Conservation (phyloP, 2,888 invertebrate genomes). For the Auanema freiburgensis region DNA sequence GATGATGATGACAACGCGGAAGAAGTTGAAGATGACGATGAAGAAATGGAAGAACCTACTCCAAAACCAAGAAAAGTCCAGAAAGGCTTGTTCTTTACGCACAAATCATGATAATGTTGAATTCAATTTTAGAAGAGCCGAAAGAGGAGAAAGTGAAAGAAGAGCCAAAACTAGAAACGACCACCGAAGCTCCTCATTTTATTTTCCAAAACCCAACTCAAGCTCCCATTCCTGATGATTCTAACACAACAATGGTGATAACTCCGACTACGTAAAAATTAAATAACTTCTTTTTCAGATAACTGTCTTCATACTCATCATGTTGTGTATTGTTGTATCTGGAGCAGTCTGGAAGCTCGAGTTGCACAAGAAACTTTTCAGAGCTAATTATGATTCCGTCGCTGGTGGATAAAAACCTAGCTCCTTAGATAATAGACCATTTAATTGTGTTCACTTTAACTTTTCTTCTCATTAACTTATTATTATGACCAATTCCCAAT, state of each 20-base stretch:
- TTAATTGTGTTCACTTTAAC: neutral
- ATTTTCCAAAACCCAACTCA: conserved; percentile 60
- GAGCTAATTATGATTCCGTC: conserved; percentile 63
- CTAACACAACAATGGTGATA: conserved; percentile 49
- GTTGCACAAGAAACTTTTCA: conserved; percentile 62
- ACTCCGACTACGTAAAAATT: too few species aligned
- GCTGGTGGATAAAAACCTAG: conserved; percentile 49
- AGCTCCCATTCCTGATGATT: conserved; percentile 50
- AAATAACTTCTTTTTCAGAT: conserved; percentile 25
- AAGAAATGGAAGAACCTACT: conserved; percentile 24
- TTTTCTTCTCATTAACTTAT: too few species aligned
- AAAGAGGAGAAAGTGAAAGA: conserved; percentile 38
- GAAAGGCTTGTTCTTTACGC: neutral
- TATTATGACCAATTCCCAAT: too few species aligned
- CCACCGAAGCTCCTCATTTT: conserved; percentile 47
- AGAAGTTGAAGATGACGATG: conserved; percentile 32
- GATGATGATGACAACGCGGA: conserved; percentile 32
- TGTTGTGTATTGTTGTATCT: conserved; percentile 60
- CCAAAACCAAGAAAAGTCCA: conserved; percentile 6
- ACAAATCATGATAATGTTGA: too few species aligned
- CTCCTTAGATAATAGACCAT: neutral
- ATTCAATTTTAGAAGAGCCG: conserved; percentile 23
- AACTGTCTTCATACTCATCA: conserved; percentile 60
- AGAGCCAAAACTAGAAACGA: conserved; percentile 25
- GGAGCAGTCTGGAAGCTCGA: conserved; percentile 62